A percentile compares a stretch with the other conserved stretches of the same genome.
phyloP scores from a whole-genome alignment of 2,888 invertebrate species.

The Ferrisia virgata region DNA sequence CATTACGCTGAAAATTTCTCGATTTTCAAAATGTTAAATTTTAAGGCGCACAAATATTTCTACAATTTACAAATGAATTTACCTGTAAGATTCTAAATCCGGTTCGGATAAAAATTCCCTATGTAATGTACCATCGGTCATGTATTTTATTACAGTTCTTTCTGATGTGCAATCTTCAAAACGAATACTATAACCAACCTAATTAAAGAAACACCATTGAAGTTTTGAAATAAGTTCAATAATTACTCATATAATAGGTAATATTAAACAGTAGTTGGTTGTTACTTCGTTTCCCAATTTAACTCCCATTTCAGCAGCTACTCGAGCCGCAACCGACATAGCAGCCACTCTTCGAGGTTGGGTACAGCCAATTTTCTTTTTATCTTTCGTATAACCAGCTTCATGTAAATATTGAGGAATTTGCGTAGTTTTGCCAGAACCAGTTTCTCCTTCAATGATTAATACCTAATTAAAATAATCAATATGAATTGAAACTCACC shows the following conservation, averaged over 20 bases:
- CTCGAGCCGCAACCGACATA: slow-evolving; percentile 98
- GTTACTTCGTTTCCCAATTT: slow-evolving; percentile 92
- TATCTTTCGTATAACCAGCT: slow-evolving; percentile 79
- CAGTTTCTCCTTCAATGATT: slow-evolving; percentile 97
- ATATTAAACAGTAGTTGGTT: neutral
- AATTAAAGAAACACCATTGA: slow-evolving; percentile 39
- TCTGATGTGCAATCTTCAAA: slow-evolving; percentile 99
- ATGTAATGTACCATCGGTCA: slow-evolving; percentile 98
- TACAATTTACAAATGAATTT: neutral
- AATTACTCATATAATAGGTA: neutral
- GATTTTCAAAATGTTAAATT: slow-evolving; percentile 40
- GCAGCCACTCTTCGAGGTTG: slow-evolving; percentile 97
- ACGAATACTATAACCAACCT: slow-evolving; percentile 75
- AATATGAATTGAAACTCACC: neutral
- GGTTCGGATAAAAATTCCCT: slow-evolving; percentile 97
- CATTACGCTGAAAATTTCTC: slow-evolving; percentile 70
- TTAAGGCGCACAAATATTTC: neutral
- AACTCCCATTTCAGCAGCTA: slow-evolving; percentile 95
- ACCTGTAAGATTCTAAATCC: slow-evolving; percentile 79
- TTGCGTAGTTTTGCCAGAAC: slow-evolving; percentile 98
- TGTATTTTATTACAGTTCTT: slow-evolving; percentile 93
- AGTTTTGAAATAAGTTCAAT: neutral
- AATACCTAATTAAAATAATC: slow-evolving; percentile 60
- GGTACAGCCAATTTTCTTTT: slow-evolving; percentile 92
- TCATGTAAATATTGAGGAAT: slow-evolving; percentile 97